Conservation (phyloP, 2,888 invertebrate species). For the Caenorhabditis auriculariae region DNA sequence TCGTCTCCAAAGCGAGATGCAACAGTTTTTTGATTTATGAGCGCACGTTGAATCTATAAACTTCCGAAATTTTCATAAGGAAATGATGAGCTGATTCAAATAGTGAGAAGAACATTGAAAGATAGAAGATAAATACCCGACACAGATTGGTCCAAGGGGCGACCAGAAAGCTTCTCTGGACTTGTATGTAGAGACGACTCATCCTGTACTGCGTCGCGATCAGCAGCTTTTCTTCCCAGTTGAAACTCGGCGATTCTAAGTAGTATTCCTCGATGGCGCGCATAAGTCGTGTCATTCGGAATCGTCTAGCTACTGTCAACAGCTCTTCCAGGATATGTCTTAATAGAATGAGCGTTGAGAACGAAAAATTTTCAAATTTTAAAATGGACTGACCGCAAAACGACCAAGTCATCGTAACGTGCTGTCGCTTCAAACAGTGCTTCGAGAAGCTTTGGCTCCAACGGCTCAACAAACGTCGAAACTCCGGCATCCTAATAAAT, state of each 20-base stretch:
- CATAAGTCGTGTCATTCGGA: constrained; percentile 23
- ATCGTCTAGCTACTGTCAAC: constrained; percentile 10
- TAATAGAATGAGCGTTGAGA: too few species aligned
- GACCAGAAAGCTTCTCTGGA: constrained; percentile 15
- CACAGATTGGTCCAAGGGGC: constrained; percentile 26
- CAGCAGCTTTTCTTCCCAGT: constrained; percentile 28
- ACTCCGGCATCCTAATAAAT: constrained; percentile 7
- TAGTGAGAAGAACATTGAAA: neutral
- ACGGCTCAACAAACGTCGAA: constrained; percentile 8
- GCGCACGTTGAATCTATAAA: constrained; percentile 22
- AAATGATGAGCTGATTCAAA: neutral
- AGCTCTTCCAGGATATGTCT: constrained; percentile 12
- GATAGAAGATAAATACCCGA: constrained; percentile 7
- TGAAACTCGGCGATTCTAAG: constrained; percentile 15
- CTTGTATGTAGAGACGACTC: constrained; percentile 24
- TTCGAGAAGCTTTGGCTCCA: constrained; percentile 15
- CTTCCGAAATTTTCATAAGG: neutral
- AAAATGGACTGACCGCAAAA: constrained; percentile 1
- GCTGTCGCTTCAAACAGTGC: constrained; percentile 20
- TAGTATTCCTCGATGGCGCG: constrained; percentile 16
- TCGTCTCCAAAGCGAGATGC: too few species aligned
- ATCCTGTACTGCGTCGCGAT: constrained; percentile 24
- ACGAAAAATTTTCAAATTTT: neutral
- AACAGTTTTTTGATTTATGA: too few species aligned
- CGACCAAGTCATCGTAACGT: constrained; percentile 19